Conservation (phyloP, 23 tunicate species). For the Styela clava region DNA sequence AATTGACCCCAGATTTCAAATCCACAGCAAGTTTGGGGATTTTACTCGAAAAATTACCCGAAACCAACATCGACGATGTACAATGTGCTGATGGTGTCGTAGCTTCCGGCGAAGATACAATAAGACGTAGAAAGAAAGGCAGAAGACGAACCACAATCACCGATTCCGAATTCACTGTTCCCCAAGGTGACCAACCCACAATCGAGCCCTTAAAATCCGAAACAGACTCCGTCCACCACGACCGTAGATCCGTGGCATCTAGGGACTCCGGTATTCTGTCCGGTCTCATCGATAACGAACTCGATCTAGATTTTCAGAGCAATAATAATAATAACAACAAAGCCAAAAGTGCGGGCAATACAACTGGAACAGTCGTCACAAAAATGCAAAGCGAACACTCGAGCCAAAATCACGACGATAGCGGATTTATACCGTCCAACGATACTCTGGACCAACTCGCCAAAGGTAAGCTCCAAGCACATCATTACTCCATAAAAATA, state of each 20-base stretch:
- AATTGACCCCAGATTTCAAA: not conserved
- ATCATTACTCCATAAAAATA: no score
- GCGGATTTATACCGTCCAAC: not conserved
- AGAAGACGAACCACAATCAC: constrained; percentile 33
- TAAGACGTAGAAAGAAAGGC: constrained; percentile 54
- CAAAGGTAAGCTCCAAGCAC: constrained; percentile 18
- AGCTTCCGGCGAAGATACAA: constrained; percentile 72
- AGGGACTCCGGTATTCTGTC: constrained; percentile 91
- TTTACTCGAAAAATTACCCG: constrained; percentile 19
- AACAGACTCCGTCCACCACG: constrained; percentile 11
- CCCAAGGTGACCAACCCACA: not conserved
- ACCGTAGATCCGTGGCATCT: constrained; percentile 43
- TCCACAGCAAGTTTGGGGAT: constrained; percentile 11
- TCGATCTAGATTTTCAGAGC: constrained; percentile 21
- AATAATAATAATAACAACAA: constrained; percentile 51
- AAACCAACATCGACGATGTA: constrained; percentile 25
- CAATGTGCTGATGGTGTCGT: constrained; percentile 7
- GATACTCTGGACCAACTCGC: constrained; percentile 19
- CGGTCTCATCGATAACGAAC: constrained; percentile 46
- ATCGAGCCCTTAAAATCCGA: constrained; percentile 14
- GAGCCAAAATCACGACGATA: constrained; percentile 9
- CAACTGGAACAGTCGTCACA: not conserved
- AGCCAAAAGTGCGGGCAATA: not conserved
- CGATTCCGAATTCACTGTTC: constrained; percentile 14
- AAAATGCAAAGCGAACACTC: not conserved